Percentiles rank a stretch among this genome's conserved stretches.
These are phyloP conservation scores for Lepus timidus DNA, from an alignment of 2,113 vertebrate genomes.

Conservation along the genomic window DNA sequence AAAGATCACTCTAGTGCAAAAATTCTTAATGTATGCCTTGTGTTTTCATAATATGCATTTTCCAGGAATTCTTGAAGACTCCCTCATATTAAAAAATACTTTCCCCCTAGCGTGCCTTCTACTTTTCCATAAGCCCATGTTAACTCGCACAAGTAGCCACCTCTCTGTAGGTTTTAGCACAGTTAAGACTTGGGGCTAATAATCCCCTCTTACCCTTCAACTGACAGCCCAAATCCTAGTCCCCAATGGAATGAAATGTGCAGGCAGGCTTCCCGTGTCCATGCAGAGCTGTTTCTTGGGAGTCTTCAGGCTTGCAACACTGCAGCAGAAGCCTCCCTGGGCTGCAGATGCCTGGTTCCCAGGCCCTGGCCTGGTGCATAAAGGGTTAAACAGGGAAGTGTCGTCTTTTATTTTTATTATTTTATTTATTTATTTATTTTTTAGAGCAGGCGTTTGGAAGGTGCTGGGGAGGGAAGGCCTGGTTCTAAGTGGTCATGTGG, in stretches of 20 bases:
- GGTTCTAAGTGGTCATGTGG: constrained; percentile 95
- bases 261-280: background rate
- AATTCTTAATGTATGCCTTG: too few species aligned
- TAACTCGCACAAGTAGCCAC: constrained; percentile 7
- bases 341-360: constrained; percentile 82
- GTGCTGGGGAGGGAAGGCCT: constrained; percentile 88
- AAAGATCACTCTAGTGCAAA: too few species aligned
- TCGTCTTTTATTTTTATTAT: constrained; percentile 80
- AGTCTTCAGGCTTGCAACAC: constrained; percentile 68
- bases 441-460: constrained; percentile 89
- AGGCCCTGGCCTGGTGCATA: constrained; percentile 88
- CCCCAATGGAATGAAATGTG: background rate
- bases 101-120: constrained; percentile 34
- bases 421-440: constrained; percentile 71
- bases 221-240: background rate
- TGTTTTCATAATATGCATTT: too few species aligned
- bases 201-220: background rate
- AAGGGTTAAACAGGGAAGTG: constrained; percentile 91
- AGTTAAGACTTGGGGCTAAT: constrained; percentile 34
- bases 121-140: constrained; percentile 16
- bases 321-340: constrained; percentile 74
- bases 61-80: too few species aligned
- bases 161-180: constrained; percentile 9
- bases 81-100: background rate
- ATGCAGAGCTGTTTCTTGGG: constrained; percentile 63